Percentiles rank a stretch among this genome's conserved stretches.
These are phyloP conservation scores for Tenthredo notha DNA, from an alignment of 2,888 invertebrate species.

Conservation along the genomic window DNA sequence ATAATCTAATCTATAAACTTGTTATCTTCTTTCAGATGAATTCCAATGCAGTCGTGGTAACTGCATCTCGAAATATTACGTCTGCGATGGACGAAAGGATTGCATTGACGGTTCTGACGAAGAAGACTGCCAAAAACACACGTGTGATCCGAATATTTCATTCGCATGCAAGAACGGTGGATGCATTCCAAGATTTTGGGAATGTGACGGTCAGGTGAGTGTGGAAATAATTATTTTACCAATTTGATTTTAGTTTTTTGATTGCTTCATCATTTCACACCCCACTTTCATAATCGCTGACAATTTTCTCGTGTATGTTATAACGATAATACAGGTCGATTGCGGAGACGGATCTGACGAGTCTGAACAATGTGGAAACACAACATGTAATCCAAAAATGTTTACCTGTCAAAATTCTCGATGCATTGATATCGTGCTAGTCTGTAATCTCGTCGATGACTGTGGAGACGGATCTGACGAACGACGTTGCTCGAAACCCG, in stretches of 20 bases:
- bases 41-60: slow-evolving; percentile 85
- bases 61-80: slow-evolving; percentile 85
- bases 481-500: slow-evolving; percentile 73
- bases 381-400: slow-evolving; percentile 73
- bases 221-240: background rate
- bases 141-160: slow-evolving; percentile 64
- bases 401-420: slow-evolving; percentile 80
- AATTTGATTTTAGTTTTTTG: background rate
- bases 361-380: slow-evolving; percentile 60
- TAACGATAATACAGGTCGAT: slow-evolving; percentile 62
- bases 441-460: slow-evolving; percentile 82
- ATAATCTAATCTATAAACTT: slow-evolving; percentile 23
- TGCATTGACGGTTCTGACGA: slow-evolving; percentile 89
- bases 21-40: slow-evolving; percentile 67
- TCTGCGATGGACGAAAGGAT: slow-evolving; percentile 88
- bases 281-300: slow-evolving; percentile 71
- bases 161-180: slow-evolving; percentile 73
- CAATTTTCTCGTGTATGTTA: slow-evolving; percentile 58
- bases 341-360: slow-evolving; percentile 76
- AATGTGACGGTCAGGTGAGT: slow-evolving; percentile 75
- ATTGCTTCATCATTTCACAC: background rate
- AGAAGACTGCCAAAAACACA: slow-evolving; percentile 77
- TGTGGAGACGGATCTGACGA: slow-evolving; percentile 83
- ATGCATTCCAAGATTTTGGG: slow-evolving; percentile 77
- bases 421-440: slow-evolving; percentile 80